Evolutionary conservation across 2,113 vertebrate species (phyloP).

Genomic region (Chloroceryle aenea): DNA sequence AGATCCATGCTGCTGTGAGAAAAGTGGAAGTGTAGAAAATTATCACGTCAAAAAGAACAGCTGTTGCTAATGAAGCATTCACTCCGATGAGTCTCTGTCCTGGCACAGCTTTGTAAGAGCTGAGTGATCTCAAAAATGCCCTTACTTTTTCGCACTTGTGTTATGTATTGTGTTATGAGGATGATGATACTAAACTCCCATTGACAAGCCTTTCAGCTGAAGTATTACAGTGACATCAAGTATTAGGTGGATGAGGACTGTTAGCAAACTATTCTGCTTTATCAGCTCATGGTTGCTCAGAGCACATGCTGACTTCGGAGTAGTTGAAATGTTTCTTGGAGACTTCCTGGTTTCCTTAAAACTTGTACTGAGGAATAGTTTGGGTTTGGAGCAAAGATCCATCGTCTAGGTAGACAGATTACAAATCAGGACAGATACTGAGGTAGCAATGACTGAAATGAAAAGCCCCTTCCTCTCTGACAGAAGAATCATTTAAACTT

Average conservation of each 20-base stretch:
- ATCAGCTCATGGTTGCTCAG: neutral
- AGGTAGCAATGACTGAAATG: neutral
- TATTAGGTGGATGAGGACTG: neutral
- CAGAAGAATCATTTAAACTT: neutral
- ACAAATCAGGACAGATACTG: too few species aligned
- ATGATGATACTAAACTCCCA: neutral
- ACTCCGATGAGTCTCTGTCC: neutral
- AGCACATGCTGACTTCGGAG: neutral
- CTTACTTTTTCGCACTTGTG: neutral
- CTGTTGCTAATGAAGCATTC: constrained; percentile 18
- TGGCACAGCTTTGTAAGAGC: neutral
- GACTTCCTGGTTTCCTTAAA: neutral
- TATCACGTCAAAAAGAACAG: constrained; percentile 8
- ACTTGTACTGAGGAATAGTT: neutral
- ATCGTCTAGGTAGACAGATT: accelerated
- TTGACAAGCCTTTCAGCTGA: constrained; percentile 14
- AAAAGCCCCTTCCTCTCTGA: neutral
- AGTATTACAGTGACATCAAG: neutral
- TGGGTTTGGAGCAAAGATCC: neutral
- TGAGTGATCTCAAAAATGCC: neutral
- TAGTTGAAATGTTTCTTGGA: neutral
- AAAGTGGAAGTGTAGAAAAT: neutral
- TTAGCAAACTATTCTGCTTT: neutral
- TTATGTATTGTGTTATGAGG: neutral
- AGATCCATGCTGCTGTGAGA: neutral